Conservation (phyloP, 2,888 invertebrate species). For the Ophion ellenae region DNA sequence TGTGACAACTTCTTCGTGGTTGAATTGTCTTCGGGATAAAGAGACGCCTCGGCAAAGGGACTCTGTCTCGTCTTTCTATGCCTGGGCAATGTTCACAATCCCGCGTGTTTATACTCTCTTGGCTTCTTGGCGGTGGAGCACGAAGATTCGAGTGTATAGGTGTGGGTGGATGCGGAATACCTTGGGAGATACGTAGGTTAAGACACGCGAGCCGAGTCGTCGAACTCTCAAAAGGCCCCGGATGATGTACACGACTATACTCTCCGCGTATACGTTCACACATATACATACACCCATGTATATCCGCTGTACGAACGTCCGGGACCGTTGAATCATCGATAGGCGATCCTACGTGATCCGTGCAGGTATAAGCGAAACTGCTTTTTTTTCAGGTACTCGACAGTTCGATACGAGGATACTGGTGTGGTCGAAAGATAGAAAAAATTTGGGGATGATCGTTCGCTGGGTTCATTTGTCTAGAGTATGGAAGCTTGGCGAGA, state of each 20-base stretch:
- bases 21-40: constrained; percentile 30
- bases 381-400: neutral
- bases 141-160: constrained; percentile 63
- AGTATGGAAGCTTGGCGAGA: neutral
- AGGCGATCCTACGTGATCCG: neutral
- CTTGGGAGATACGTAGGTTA: constrained; percentile 35
- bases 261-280: constrained; percentile 37
- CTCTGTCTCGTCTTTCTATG: constrained; percentile 7
- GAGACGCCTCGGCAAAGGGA: constrained; percentile 22
- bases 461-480: no score
- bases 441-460: no score
- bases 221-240: constrained; percentile 70
- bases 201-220: constrained; percentile 53
- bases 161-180: constrained; percentile 58
- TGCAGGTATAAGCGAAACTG: neutral
- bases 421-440: neutral
- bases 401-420: neutral
- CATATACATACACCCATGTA: neutral
- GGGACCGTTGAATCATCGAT: constrained; percentile 46
- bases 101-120: constrained; percentile 3
- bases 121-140: neutral
- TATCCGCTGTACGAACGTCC: neutral
- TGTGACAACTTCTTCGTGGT: constrained; percentile 60
- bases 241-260: constrained; percentile 46
- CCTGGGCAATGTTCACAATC: constrained; percentile 5